Evolutionary conservation across 2,797 vertebrate genomes (phyloP).

Genomic region (Enteromius mattozi): DNA sequence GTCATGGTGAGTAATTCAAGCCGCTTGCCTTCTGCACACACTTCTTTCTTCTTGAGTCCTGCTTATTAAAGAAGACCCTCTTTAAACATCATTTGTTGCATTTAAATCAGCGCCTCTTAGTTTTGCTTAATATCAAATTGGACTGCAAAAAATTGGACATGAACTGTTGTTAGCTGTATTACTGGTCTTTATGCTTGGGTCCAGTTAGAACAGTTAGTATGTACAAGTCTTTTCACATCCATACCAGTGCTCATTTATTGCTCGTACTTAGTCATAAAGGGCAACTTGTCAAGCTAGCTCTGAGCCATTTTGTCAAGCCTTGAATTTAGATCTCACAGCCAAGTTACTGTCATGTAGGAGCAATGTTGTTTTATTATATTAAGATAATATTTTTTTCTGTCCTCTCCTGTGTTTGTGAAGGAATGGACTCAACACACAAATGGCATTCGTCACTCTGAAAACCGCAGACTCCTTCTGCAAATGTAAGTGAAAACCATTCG

Average conservation of each 20-base stretch:
- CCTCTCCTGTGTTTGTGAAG: constrained; percentile 60
- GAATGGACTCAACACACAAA: constrained; percentile 81
- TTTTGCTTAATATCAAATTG: constrained; percentile 23
- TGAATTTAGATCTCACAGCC: background rate
- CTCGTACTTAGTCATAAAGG: background rate
- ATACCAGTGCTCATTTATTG: background rate
- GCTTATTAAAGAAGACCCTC: constrained; percentile 29
- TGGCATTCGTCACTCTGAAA: constrained; percentile 78
- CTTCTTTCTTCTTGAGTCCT: constrained; percentile 44
- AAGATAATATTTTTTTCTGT: background rate
- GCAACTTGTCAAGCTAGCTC: background rate
- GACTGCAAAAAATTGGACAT: background rate
- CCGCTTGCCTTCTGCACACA: constrained; percentile 59
- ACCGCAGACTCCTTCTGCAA: constrained; percentile 73
- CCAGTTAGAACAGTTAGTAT: background rate
- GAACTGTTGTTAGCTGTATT: background rate
- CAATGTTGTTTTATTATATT: background rate
- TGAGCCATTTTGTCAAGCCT: background rate
- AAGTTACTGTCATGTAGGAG: background rate
- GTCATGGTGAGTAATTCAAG: constrained; percentile 79
- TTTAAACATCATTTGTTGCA: constrained; percentile 35
- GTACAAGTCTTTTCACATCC: background rate
- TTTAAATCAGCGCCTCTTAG: constrained; percentile 37
- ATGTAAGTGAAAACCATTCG: constrained; percentile 70
- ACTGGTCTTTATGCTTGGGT: background rate